Percentiles rank a stretch among this genome's conserved stretches.
phyloP scores from a whole-genome alignment of 37 sponge, comb jelly and placozoan species.

The Chondrilla cf. caribensis region DNA sequence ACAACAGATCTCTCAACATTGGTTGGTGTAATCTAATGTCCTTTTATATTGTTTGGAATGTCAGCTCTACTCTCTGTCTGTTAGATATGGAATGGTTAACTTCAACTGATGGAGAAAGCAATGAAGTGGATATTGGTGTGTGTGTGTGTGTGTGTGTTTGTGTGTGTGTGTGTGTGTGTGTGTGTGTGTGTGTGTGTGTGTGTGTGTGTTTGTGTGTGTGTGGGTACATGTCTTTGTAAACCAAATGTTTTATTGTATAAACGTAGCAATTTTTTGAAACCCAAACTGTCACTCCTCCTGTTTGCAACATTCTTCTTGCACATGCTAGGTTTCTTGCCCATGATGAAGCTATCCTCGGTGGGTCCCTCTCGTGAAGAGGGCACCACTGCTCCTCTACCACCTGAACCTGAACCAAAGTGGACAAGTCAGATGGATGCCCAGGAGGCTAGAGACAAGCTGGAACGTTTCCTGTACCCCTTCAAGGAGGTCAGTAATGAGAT shows the following conservation, averaged over 20 bases:
- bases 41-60: no score
- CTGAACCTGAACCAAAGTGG: slow-evolving; percentile 46
- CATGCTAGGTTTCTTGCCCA: slow-evolving; percentile 48
- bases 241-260: no score
- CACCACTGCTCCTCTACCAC: not conserved
- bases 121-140: slow-evolving; percentile 91
- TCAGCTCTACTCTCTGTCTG: no score
- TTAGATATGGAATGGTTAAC: slow-evolving; percentile 92
- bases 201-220: no score
- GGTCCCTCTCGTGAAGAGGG: slow-evolving; percentile 30
- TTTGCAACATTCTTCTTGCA: no score
- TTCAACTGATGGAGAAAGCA: slow-evolving; percentile 47
- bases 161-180: no score
- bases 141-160: no score
- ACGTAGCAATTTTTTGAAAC: no score
- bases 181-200: no score
- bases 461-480: slow-evolving; percentile 77
- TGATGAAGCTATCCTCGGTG: slow-evolving; percentile 44
- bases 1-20: slow-evolving; percentile 71
- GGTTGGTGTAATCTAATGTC: slow-evolving; percentile 69
- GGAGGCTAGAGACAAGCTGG: slow-evolving; percentile 44
- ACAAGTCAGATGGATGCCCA: slow-evolving; percentile 55
- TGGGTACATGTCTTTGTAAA: no score
- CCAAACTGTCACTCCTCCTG: no score
- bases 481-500: slow-evolving; percentile 52